Conservation (phyloP, 2,888 invertebrate genomes). For the Diogma glabrata region DNA sequence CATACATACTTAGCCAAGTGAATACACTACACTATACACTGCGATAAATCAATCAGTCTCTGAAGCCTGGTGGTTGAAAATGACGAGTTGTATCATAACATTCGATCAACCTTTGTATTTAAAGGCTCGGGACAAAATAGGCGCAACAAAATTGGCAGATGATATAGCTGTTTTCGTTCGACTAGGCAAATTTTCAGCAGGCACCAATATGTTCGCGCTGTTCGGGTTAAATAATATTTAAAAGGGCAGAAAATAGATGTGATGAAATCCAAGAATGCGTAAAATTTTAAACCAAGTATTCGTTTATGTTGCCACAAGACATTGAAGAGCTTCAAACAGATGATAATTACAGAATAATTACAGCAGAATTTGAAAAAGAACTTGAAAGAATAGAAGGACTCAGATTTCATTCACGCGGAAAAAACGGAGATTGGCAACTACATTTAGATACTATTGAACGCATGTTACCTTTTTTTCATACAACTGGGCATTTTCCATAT, state of each 20-base stretch:
- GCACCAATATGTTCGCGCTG: not conserved
- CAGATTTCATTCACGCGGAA: too few species aligned
- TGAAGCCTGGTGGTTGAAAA: too few species aligned
- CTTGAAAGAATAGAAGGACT: too few species aligned
- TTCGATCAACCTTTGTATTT: too few species aligned
- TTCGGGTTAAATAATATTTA: too few species aligned
- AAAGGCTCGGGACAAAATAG: slow-evolving; percentile 1
- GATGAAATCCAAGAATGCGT: too few species aligned
- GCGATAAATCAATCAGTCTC: slow-evolving; percentile 3
- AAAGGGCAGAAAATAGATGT: too few species aligned
- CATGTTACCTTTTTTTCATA: not conserved
- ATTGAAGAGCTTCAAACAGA: not conserved
- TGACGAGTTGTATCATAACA: too few species aligned
- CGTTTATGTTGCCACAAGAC: not conserved
- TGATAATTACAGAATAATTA: not conserved
- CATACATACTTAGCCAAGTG: not conserved
- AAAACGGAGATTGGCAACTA: too few species aligned
- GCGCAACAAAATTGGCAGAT: slow-evolving; percentile 1
- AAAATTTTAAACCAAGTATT: not conserved
- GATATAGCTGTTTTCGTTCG: not conserved
- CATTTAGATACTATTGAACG: too few species aligned
- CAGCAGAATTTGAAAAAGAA: not conserved
- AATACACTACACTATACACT: slow-evolving; percentile 3
- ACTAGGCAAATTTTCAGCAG: not conserved
- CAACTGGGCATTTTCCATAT: too few species aligned